Evolutionary conservation across 2,797 vertebrate species (phyloP).

Genomic region (Telmatherina bonti): DNA sequence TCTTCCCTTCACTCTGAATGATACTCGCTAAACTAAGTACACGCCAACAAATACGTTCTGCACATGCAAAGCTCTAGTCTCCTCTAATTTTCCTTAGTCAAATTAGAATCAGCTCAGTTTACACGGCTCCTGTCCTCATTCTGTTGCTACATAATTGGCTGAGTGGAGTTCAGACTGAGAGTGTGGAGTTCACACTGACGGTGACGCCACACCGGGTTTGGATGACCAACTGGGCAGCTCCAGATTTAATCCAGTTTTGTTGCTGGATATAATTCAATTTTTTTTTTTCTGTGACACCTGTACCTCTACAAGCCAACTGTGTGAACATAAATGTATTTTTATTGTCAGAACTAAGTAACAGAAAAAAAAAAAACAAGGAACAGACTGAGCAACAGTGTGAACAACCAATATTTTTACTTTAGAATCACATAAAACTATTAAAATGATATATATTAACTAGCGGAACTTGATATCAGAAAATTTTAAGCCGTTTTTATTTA

Average conservation of each 20-base stretch:
- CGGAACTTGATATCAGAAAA: neutral
- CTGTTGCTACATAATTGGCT: neutral
- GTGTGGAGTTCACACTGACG: neutral
- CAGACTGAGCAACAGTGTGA: neutral
- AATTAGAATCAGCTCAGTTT: conserved; percentile 55
- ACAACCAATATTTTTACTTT: neutral
- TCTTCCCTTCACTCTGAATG: neutral
- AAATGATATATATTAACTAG: neutral
- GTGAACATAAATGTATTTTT: too few species aligned
- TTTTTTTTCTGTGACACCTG: neutral
- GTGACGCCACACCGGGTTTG: neutral
- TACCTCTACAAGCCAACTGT: neutral
- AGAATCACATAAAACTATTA: neutral
- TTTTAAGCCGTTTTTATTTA: neutral
- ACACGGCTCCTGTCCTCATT: neutral
- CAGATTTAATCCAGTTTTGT: neutral
- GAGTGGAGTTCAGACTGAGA: neutral
- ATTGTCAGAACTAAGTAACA: too few species aligned
- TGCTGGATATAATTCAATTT: neutral
- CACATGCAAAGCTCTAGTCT: conserved; percentile 63
- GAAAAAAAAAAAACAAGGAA: neutral
- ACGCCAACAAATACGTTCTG: neutral
- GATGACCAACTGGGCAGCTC: neutral
- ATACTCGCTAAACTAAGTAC: conserved; percentile 8
- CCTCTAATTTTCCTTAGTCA: conserved; percentile 72